Percentiles rank a stretch among this genome's conserved stretches.
phyloP scores from a whole-genome alignment of 2,888 invertebrate species.

The Fabriciana adippe region DNA sequence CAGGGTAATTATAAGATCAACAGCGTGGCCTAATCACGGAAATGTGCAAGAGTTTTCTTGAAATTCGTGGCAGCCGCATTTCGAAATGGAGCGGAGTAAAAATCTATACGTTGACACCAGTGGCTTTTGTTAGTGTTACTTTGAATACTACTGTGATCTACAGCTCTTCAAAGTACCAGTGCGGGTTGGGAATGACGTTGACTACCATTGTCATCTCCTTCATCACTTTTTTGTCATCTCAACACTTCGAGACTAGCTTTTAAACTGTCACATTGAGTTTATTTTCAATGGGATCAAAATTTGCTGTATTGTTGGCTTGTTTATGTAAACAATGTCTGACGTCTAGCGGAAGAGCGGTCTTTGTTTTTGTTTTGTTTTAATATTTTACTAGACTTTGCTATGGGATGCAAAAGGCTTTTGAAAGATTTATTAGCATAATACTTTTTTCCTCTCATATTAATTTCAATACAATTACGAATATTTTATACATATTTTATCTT shows the following conservation, averaged over 20 bases:
- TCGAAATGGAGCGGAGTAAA: constrained; percentile 32
- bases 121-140: constrained; percentile 60
- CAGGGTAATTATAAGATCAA: constrained; percentile 34
- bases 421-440: constrained; percentile 9
- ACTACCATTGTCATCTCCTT: constrained; percentile 40
- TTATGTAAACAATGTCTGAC: constrained; percentile 28
- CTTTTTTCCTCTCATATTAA: neutral
- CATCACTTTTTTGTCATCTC: constrained; percentile 38
- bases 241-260: constrained; percentile 39
- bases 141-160: constrained; percentile 55
- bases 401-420: constrained; percentile 3
- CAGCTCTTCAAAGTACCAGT: constrained; percentile 52
- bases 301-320: constrained; percentile 32
- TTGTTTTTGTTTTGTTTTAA: constrained; percentile 9
- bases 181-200: constrained; percentile 37
- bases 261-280: constrained; percentile 39
- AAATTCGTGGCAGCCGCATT: constrained; percentile 47
- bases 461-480: constrained; percentile 7
- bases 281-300: constrained; percentile 35
- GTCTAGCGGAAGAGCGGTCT: constrained; percentile 11
- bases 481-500: neutral
- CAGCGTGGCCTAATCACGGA: constrained; percentile 31
- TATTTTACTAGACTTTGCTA: constrained; percentile 1
- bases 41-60: constrained; percentile 27
- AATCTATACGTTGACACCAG: constrained; percentile 46